Evolutionary conservation across 2,888 invertebrate genomes (phyloP).

Genomic region (Synanthedon tipuliformis): DNA sequence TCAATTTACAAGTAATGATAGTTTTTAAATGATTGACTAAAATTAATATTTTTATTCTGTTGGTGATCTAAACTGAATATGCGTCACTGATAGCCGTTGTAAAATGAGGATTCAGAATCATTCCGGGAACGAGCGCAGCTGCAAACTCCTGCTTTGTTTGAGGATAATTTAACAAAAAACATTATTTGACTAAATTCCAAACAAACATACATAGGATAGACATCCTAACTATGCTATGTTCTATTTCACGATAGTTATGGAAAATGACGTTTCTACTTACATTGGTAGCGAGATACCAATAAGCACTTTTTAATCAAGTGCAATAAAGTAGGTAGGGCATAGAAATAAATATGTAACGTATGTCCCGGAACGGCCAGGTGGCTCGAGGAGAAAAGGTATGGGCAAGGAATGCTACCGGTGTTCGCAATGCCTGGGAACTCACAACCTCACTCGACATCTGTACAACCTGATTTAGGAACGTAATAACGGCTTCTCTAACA

Average conservation of each 20-base stretch:
- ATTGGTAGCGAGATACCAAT: not conserved
- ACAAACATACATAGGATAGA: too few species aligned
- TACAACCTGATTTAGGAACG: slow-evolving; percentile 30
- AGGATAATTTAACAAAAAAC: slow-evolving; percentile 2
- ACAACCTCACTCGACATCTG: slow-evolving; percentile 27
- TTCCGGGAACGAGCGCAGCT: slow-evolving; percentile 2
- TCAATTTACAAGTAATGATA: too few species aligned
- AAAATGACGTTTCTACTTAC: not conserved
- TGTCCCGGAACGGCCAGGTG: slow-evolving; percentile 57
- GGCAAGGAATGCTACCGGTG: slow-evolving; percentile 54
- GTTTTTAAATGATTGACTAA: too few species aligned
- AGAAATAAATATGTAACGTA: slow-evolving; percentile 19
- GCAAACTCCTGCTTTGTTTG: not conserved
- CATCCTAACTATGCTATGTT: too few species aligned
- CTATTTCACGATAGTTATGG: too few species aligned
- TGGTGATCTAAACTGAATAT: not conserved
- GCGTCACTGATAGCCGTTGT: not conserved
- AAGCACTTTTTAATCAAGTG: too few species aligned
- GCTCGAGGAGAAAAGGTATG: slow-evolving; percentile 36
- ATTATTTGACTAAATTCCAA: too few species aligned
- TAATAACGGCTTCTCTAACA: slow-evolving; percentile 27
- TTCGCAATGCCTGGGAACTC: slow-evolving; percentile 19
- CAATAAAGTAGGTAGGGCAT: slow-evolving; percentile 4
- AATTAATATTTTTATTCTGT: not conserved
- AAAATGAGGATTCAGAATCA: not conserved